Base-by-base conservation (phyloP, 2,888 invertebrate genomes). In the Xestoiulus laeticollis region DNA sequence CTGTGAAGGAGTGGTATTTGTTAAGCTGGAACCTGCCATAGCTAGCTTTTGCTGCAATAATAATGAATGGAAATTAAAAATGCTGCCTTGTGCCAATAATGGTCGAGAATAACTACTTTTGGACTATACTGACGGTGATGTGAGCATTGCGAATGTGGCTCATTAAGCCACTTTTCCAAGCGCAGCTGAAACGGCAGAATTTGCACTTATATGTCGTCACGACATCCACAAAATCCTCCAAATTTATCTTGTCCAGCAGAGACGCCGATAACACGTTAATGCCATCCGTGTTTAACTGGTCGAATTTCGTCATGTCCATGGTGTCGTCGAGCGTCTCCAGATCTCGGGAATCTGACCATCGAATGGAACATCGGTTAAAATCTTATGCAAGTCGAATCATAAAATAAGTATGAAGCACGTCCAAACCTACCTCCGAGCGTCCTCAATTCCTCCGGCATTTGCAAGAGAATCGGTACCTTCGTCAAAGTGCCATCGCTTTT, bases 151-250 rank as follows among this genome's bases (percentile, higher is more conserved):
- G 90, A 89, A 93, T 92, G 90, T 93, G 93, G 83, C 91, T 90
- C 85, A 93, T 89, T 22, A 93, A 90, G 30, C 92, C 91, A 48
- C 89, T 89, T 89, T 92, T 92, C 88, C 93, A 92, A 89, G 92
- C 91, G 32, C 93, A 92, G 1, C 92, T 92, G 89, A 93, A 94
- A 19, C 92, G 90, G 90, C 94, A 94, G 89, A 93, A 92, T 90
- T 93, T 93, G 91, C 94, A 94, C 90, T 93, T 93, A 90, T 93
- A 93, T 10, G 93, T 93, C 8, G 93, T 93, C 4, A 94, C 93
- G 78, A 94, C 92, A 90, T 94, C 93, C 89, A 93, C 93, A 89
- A 93, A 93, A 89, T 93, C 93, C 87, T 92, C 92, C 85, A 93
- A 43, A 82, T 86, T 88, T 32, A 87, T 32, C 38, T 48, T 68